Evolutionary conservation across 1,140 invertebrate genomes (phyloP).

Genomic region (Oscheius sp.): DNA sequence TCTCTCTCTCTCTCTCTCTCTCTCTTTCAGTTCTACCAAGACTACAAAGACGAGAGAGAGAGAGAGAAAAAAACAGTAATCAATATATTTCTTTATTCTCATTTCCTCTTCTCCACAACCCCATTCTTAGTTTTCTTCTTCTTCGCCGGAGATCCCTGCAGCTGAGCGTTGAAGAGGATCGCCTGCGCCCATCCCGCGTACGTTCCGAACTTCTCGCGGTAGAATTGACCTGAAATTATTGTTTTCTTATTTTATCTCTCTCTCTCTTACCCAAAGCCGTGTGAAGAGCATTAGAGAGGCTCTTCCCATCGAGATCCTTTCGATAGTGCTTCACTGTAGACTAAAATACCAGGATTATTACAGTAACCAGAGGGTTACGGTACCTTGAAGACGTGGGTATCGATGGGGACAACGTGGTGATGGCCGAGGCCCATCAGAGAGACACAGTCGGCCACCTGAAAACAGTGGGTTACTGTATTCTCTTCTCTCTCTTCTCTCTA

Average conservation of each 20-base stretch:
- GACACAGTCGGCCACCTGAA: slow-evolving; percentile 89
- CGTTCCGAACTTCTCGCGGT: slow-evolving; percentile 77
- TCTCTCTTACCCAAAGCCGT: slow-evolving; percentile 75
- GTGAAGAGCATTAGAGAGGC: slow-evolving; percentile 69
- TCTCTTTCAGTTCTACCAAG: too few species aligned
- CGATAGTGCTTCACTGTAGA: neutral
- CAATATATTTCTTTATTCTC: neutral
- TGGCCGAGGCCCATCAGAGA: slow-evolving; percentile 91
- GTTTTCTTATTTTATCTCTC: too few species aligned
- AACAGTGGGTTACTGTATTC: slow-evolving; percentile 19
- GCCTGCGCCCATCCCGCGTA: slow-evolving; percentile 91
- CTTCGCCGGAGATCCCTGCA: neutral
- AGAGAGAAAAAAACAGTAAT: too few species aligned
- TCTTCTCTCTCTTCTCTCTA: neutral
- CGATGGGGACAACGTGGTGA: slow-evolving; percentile 81
- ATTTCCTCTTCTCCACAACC: neutral
- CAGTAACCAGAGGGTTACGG: slow-evolving; percentile 54
- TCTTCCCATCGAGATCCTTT: neutral
- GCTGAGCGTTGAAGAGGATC: slow-evolving; percentile 63
- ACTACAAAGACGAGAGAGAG: too few species aligned
- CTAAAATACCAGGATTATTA: neutral
- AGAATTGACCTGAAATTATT: slow-evolving; percentile 68
- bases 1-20: too few species aligned
- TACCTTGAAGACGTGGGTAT: slow-evolving; percentile 91
- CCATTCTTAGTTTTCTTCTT: neutral